Conservation (phyloP, 92 coral and sea anemone species). For the Epizoanthus rinbou region DNA sequence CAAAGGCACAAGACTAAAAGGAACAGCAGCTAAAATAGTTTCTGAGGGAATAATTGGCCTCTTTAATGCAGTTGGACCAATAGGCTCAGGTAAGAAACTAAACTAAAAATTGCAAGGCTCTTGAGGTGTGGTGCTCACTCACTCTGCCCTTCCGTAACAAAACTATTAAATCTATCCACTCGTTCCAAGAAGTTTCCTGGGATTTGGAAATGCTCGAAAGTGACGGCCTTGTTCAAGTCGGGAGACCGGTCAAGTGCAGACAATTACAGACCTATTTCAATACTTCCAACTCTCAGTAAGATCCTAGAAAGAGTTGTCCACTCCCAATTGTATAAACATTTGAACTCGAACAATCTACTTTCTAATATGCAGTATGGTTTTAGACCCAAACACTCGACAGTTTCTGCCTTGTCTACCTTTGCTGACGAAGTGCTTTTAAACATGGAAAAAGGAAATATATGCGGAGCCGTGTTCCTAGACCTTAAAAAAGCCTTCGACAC, state of each 20-base stretch:
- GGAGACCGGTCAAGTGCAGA: neutral
- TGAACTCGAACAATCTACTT: slow-evolving; percentile 15
- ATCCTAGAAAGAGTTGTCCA: slow-evolving; percentile 19
- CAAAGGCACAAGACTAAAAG: no score
- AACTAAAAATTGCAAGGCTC: slow-evolving; percentile 50
- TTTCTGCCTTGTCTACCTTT: slow-evolving; percentile 23
- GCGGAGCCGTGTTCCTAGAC: no score
- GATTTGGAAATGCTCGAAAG: slow-evolving; percentile 22
- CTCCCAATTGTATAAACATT: slow-evolving; percentile 19
- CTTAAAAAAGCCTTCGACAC: no score
- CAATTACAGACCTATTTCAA: no score
- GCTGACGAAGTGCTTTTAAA: slow-evolving; percentile 4
- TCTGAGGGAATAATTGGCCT: no score
- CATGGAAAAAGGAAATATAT: slow-evolving; percentile 14
- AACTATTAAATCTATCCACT: slow-evolving; percentile 37
- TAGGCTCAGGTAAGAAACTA: no score
- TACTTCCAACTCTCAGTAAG: slow-evolving; percentile 29
- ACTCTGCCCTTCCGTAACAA: slow-evolving; percentile 37
- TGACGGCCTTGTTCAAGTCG: slow-evolving; percentile 21
- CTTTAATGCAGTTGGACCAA: no score
- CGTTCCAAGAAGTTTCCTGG: slow-evolving; percentile 17
- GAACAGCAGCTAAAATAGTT: no score
- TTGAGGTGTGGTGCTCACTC: slow-evolving; percentile 42
- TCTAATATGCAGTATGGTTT: slow-evolving; percentile 14
- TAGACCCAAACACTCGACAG: slow-evolving; percentile 9